A percentile compares a stretch with the other conserved stretches of the same genome.
phyloP scores from a whole-genome alignment of 2,888 invertebrate genomes.

The Aromia moschata region DNA sequence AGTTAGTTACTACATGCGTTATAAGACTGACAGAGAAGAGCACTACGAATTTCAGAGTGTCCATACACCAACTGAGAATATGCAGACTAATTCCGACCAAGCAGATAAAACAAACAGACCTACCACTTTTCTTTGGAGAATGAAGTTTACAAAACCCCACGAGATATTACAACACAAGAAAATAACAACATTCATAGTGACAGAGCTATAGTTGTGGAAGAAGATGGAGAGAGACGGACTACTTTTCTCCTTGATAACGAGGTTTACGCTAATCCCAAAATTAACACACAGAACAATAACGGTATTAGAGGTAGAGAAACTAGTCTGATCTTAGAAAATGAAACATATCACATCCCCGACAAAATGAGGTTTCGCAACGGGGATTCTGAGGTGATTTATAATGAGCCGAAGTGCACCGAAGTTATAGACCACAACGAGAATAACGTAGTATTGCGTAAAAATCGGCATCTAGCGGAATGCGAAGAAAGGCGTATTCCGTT shows the following conservation, averaged over 20 bases:
- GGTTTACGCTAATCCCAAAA: conserved; percentile 15
- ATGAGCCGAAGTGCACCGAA: conserved; percentile 29
- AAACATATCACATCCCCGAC: neutral
- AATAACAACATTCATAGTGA: neutral
- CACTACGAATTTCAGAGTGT: neutral
- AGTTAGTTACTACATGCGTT: neutral
- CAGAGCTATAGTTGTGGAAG: neutral
- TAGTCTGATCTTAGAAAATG: neutral
- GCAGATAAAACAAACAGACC: conserved; percentile 16
- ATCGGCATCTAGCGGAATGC: neutral
- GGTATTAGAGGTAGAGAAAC: neutral
- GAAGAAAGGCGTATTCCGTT: conserved; percentile 35
- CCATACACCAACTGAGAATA: neutral
- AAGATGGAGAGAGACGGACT: conserved; percentile 4
- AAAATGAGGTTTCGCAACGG: conserved; percentile 17
- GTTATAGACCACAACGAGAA: conserved; percentile 41
- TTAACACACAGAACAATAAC: neutral
- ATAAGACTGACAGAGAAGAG: neutral
- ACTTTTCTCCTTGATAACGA: conserved; percentile 42
- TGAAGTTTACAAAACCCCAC: conserved; percentile 22
- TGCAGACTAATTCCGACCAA: too few relatives aligned
- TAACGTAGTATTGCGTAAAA: conserved; percentile 27
- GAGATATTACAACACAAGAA: conserved; percentile 3
- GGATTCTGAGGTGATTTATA: conserved; percentile 31
- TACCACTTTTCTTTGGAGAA: conserved; percentile 38